Evolutionary conservation across 2,797 vertebrate genomes (phyloP).

Genomic region (Acestrorhynchus altus): DNA sequence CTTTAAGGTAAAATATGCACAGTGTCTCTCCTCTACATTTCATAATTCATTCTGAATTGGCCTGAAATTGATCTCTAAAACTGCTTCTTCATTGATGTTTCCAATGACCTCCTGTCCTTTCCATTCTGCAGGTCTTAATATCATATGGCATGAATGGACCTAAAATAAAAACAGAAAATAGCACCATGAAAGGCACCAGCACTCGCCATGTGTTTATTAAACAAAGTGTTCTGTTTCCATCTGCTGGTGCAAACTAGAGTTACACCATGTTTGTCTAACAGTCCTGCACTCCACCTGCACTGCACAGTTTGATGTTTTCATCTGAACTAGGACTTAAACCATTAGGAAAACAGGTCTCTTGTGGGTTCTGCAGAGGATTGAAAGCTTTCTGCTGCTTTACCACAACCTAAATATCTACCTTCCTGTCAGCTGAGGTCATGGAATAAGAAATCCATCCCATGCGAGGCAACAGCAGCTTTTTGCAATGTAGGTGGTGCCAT

Average conservation of each 20-base stretch:
- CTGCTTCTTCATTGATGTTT: background rate
- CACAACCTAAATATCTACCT: background rate
- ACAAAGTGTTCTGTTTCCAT: slow-evolving; percentile 71
- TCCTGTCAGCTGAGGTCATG: background rate
- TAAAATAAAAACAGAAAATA: background rate
- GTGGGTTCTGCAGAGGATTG: background rate
- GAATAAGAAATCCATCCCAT: background rate
- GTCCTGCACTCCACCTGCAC: background rate
- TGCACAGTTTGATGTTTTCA: background rate
- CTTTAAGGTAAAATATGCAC: no score
- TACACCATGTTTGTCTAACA: background rate
- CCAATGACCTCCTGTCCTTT: background rate
- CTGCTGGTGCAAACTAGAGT: slow-evolving; percentile 73
- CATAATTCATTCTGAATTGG: background rate
- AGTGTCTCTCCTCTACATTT: no score
- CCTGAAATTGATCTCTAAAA: background rate
- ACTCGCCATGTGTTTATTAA: slow-evolving; percentile 37
- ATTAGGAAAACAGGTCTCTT: background rate
- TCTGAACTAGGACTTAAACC: background rate
- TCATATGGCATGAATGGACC: background rate
- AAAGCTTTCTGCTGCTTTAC: background rate
- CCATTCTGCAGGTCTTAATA: background rate
- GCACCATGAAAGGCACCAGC: background rate
- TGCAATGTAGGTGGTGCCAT: no score
- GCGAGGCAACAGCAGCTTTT: no score